These are phyloP conservation scores for Rhamnusium bicolor DNA, from an alignment of 2,888 invertebrate genomes.

Conservation along the genomic window DNA sequence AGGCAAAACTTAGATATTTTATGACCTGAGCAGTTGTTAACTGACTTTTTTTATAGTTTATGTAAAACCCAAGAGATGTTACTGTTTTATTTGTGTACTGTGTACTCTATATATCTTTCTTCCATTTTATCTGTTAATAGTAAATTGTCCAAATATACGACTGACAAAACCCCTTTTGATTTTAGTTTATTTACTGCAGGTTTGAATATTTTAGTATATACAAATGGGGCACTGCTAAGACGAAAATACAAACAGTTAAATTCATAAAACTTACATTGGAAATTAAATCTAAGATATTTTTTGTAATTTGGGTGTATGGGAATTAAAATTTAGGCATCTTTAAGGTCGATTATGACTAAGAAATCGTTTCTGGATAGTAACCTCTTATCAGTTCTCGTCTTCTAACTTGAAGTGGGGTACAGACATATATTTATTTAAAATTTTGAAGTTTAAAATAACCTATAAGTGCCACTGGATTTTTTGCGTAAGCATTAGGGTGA, in stretches of 20 bases:
- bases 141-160: too few relatives aligned
- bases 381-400: not conserved
- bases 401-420: conserved; percentile 1
- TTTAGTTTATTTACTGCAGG: not conserved
- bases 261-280: not conserved
- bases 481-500: not conserved
- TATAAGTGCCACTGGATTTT: not conserved
- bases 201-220: conserved; percentile 3
- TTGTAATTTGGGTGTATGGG: not conserved
- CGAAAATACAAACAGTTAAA: not conserved
- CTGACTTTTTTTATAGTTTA: too few relatives aligned
- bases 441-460: conserved; percentile 8
- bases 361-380: not conserved
- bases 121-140: too few relatives aligned
- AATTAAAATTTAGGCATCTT: not conserved
- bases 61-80: too few relatives aligned
- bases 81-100: too few relatives aligned
- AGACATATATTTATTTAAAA: not conserved
- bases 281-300: not conserved
- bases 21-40: too few relatives aligned
- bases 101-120: too few relatives aligned
- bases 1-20: too few relatives aligned
- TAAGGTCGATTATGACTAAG: not conserved
- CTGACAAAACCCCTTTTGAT: not conserved
- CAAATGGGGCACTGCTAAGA: not conserved